Evolutionary conservation across 2,888 invertebrate genomes (phyloP).

Genomic region (Drosophila mayaguana): DNA sequence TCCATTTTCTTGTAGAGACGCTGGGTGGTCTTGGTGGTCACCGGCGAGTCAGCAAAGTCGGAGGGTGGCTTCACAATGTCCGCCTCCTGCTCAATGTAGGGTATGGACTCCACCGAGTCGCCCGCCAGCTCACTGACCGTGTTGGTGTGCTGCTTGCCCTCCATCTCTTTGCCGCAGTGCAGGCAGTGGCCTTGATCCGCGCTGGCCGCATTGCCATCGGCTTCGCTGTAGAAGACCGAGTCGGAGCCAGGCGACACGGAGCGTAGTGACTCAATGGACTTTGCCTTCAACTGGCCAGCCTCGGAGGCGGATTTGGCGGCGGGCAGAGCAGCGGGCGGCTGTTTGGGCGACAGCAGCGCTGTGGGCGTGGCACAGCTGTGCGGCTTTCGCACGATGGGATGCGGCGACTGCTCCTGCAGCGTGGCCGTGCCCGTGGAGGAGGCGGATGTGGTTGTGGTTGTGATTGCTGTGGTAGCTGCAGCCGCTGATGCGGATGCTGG

Average conservation of each 20-base stretch:
- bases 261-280: constrained; percentile 93
- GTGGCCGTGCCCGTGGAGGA: constrained; percentile 37
- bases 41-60: constrained; percentile 94
- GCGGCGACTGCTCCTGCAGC: constrained; percentile 39
- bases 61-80: constrained; percentile 95
- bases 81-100: constrained; percentile 85
- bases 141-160: constrained; percentile 86
- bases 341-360: constrained; percentile 56
- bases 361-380: constrained; percentile 72
- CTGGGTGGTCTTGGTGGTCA: constrained; percentile 86
- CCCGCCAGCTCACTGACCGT: constrained; percentile 63
- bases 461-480: constrained; percentile 12
- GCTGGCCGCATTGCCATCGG: constrained; percentile 86
- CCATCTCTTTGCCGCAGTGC: constrained; percentile 93
- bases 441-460: constrained; percentile 38
- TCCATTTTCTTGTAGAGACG: constrained; percentile 91
- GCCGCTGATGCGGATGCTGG: constrained; percentile 13
- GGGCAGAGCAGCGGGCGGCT: constrained; percentile 12
- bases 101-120: constrained; percentile 84
- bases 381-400: constrained; percentile 44
- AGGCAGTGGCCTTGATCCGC: constrained; percentile 89
- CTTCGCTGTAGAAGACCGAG: constrained; percentile 95
- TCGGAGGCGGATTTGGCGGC: constrained; percentile 72
- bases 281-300: constrained; percentile 88
- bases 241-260: constrained; percentile 96